Evolutionary conservation across 2,888 invertebrate genomes (phyloP).

Genomic region (Ischnus inquisitorius): DNA sequence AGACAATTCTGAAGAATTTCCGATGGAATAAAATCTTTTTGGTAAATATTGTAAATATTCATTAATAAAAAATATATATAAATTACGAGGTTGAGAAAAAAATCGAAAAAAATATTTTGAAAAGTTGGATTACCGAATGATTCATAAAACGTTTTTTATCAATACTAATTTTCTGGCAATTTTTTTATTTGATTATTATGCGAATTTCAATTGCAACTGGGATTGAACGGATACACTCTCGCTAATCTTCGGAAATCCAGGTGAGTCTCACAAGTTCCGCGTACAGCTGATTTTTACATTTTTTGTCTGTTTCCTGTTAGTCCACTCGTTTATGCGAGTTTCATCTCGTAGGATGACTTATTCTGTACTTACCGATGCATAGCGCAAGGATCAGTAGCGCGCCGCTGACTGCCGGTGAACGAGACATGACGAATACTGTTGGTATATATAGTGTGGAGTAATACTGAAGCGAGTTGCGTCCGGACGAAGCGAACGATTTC

Average conservation of each 20-base stretch:
- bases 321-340: not conserved
- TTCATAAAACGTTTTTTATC: no score
- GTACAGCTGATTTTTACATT: not conserved
- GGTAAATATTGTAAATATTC: no score
- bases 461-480: constrained; percentile 12
- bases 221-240: not conserved
- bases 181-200: not conserved
- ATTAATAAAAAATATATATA: no score
- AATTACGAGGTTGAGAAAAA: no score
- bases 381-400: constrained; percentile 47
- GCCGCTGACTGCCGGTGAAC: constrained; percentile 40
- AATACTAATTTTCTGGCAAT: no score
- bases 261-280: not conserved
- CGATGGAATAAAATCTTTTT: no score
- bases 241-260: not conserved
- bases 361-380: constrained; percentile 59
- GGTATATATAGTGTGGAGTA: constrained; percentile 6
- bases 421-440: constrained; percentile 59
- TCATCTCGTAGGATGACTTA: constrained; percentile 11
- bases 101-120: no score
- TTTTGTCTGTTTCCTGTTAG: not conserved
- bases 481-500: not conserved
- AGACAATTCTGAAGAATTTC: no score
- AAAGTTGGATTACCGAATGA: no score
- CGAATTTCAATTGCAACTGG: not conserved